A percentile compares a stretch with the other conserved stretches of the same genome.
phyloP scores from a whole-genome alignment of 2,113 vertebrate genomes.

The Morphnarchus princeps region DNA sequence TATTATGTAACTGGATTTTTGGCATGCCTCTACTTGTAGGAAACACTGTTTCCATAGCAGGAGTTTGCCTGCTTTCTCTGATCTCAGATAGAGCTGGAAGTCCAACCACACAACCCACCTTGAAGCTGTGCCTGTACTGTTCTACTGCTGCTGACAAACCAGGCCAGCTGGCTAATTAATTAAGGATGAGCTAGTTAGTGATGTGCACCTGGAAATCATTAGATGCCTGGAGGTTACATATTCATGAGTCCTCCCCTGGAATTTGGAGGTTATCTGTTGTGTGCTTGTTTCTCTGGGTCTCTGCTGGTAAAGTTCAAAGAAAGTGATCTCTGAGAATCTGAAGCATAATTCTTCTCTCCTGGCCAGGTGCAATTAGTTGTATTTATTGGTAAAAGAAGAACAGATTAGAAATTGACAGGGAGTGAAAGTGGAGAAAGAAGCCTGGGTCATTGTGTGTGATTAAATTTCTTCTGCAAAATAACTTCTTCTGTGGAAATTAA shows the following conservation, averaged over 20 bases:
- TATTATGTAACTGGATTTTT: background rate
- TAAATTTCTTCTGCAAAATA: background rate
- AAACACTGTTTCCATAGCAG: background rate
- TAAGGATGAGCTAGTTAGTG: conserved; percentile 16
- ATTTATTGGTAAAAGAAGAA: background rate
- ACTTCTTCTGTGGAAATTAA: background rate
- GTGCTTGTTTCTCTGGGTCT: background rate
- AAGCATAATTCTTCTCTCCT: background rate
- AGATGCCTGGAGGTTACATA: background rate
- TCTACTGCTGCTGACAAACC: background rate
- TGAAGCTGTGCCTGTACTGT: background rate
- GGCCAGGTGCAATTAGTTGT: background rate
- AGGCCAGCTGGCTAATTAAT: conserved; percentile 50
- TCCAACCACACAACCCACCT: background rate
- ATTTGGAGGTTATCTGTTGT: background rate
- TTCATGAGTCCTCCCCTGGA: background rate
- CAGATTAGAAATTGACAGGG: background rate
- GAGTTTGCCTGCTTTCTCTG: background rate
- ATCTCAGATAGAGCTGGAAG: background rate
- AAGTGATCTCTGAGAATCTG: background rate
- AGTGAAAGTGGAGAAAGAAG: background rate
- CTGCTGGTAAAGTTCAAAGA: background rate
- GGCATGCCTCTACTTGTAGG: background rate
- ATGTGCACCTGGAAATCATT: conserved; percentile 49
- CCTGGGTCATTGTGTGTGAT: background rate